Conservation (phyloP, 2,797 vertebrate genomes). For the Lithobates pipiens region DNA sequence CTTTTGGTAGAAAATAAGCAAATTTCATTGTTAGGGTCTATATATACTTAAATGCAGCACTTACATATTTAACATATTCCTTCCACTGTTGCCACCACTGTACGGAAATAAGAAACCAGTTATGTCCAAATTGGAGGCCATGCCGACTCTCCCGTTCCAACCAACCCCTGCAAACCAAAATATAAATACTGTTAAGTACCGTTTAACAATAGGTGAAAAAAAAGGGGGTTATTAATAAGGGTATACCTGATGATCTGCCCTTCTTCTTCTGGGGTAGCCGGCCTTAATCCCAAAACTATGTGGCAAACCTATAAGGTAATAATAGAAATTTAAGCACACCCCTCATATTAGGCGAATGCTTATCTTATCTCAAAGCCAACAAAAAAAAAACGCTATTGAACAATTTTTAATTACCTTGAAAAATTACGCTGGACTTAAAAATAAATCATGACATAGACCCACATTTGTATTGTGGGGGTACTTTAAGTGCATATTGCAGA, state of each 20-base stretch:
- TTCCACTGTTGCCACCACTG: constrained; percentile 99
- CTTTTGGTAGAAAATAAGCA: too few species aligned
- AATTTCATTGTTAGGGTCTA: too few species aligned
- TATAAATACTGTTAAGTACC: neutral
- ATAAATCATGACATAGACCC: too few species aligned
- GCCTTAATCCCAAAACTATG: constrained; percentile 93
- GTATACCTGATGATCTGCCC: constrained; percentile 94
- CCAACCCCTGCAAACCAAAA: constrained; percentile 85
- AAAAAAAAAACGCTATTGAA: neutral
- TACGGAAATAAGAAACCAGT: constrained; percentile 98
- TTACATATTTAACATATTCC: constrained; percentile 98
- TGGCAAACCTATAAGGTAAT: constrained; percentile 87
- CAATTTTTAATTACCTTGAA: neutral
- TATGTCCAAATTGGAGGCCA: constrained; percentile 91
- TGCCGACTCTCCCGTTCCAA: constrained; percentile 95
- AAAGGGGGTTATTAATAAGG: neutral
- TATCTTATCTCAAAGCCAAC: neutral
- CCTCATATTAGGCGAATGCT: neutral
- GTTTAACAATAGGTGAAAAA: neutral
- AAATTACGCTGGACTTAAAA: neutral
- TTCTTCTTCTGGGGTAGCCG: constrained; percentile 95
- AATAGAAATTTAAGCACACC: neutral
- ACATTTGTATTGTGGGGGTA: too few species aligned
- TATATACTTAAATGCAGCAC: constrained; percentile 66
- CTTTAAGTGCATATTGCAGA: too few species aligned